Base-by-base conservation (phyloP, 2,797 vertebrate species). In the Epinephelus awoara region DNA sequence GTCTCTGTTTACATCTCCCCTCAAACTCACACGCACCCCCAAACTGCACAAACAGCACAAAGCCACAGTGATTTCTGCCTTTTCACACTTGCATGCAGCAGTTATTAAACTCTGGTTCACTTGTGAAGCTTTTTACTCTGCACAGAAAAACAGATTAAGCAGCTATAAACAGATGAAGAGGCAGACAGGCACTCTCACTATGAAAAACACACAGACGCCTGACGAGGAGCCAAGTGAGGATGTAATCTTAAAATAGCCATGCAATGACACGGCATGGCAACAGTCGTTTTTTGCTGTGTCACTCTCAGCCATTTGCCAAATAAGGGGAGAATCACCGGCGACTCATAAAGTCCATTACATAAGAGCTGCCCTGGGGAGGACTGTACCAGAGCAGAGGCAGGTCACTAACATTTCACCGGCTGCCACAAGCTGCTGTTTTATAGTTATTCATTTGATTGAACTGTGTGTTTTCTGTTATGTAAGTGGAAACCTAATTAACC, bases 271-370 rank as follows among this genome's bases (percentile, higher is more conserved):
- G 70, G 66, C 70, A 57, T 13, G 27, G 64, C 1, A 2, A 68
- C 72, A 8, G 17, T 0, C 23, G 71, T 56, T 86, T 85, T 34
- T 49, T 71, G 87, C 89, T 76, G 77, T 80, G 87, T 93, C 93
- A 90, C 85, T 77, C 56, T 83, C 64, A 51, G 51, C 50, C 57
- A 14, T 57, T 75, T 55, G 74, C 87, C 89, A 88, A 85, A 91
- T 86, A 85, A 84, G 84, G 84, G 65, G 59, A 76, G 84, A 86
- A 82, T 84, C 80, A 75, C 54, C 61, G 70, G 80, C 42, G 7
- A 78, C 75, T 83, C 79, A 79, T 62, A 29, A 85, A 85, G 71
- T 68, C 75, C 11, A 9, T 93, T 93, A 90, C 67, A 47, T 92
- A 88, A 93, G 77, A 79, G 59, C 13, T 5, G 76, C 75, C 67